Conservation (phyloP, 2,113 vertebrate genomes). For the Ia io region DNA sequence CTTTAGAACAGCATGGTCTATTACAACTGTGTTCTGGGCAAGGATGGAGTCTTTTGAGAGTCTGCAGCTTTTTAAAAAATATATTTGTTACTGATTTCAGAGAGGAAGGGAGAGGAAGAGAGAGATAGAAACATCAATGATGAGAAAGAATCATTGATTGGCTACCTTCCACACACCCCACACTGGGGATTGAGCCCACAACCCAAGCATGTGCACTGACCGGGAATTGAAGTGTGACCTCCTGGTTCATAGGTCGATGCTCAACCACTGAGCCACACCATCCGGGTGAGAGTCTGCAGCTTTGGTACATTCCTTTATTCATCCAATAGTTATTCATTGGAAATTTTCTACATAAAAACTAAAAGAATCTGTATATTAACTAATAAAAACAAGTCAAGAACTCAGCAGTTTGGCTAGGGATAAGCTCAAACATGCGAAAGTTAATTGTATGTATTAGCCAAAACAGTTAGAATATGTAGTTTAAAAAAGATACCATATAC, state of each 20-base stretch:
- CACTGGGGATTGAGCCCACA: too few relatives aligned
- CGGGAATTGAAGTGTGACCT: too few relatives aligned
- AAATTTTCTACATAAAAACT: background rate
- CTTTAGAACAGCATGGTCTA: background rate
- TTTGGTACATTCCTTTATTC: background rate
- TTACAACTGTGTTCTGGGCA: background rate
- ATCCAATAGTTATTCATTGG: background rate
- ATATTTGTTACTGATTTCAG: too few relatives aligned
- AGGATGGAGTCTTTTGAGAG: background rate
- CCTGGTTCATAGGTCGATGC: too few relatives aligned
- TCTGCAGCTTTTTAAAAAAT: background rate
- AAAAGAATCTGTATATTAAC: background rate
- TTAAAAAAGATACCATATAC: background rate
- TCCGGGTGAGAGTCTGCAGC: background rate
- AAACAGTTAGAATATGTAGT: background rate
- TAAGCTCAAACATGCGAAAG: background rate
- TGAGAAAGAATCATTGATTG: too few relatives aligned
- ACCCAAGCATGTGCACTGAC: too few relatives aligned
- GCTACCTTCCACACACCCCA: too few relatives aligned
- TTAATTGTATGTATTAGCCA: background rate
- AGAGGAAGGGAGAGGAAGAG: too few relatives aligned
- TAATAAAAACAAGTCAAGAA: background rate
- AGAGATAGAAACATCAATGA: too few relatives aligned
- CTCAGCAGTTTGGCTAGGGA: background rate
- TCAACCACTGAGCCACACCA: too few relatives aligned